Evolutionary conservation across 2,797 vertebrate species (phyloP).

Genomic region (Zonotrichia albicollis): DNA sequence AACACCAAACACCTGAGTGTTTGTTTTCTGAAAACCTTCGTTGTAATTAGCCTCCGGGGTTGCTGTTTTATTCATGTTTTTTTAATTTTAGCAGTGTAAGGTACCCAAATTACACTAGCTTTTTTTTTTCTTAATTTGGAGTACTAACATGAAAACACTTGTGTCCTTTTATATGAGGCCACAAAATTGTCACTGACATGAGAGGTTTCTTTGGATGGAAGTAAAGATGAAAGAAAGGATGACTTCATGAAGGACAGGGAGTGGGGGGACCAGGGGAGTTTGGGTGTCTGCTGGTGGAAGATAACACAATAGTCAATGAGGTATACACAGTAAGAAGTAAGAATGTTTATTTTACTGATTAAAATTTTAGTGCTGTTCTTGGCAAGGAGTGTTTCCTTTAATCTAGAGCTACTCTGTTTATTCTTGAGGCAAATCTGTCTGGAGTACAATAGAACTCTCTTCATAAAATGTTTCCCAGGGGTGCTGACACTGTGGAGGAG

Average conservation of each 20-base stretch:
- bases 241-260: background rate
- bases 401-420: slow-evolving; percentile 62
- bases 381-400: slow-evolving; percentile 60
- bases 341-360: slow-evolving; percentile 63
- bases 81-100: background rate
- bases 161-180: background rate
- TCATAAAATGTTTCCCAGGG: slow-evolving; percentile 31
- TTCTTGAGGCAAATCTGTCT: slow-evolving; percentile 55
- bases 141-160: background rate
- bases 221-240: slow-evolving; percentile 13
- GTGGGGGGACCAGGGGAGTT: background rate
- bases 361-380: slow-evolving; percentile 65
- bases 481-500: slow-evolving; percentile 22
- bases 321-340: slow-evolving; percentile 38
- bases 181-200: background rate
- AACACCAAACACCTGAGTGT: background rate
- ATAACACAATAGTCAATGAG: slow-evolving; percentile 50
- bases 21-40: background rate
- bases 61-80: background rate
- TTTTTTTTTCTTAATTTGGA: background rate
- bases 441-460: slow-evolving; percentile 45
- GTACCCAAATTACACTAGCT: background rate
- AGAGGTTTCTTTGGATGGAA: slow-evolving; percentile 3
- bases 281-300: background rate
- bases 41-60: background rate